Evolutionary conservation across 2,888 invertebrate species (phyloP).

Genomic region (Caenorhabditis macrosperma): DNA sequence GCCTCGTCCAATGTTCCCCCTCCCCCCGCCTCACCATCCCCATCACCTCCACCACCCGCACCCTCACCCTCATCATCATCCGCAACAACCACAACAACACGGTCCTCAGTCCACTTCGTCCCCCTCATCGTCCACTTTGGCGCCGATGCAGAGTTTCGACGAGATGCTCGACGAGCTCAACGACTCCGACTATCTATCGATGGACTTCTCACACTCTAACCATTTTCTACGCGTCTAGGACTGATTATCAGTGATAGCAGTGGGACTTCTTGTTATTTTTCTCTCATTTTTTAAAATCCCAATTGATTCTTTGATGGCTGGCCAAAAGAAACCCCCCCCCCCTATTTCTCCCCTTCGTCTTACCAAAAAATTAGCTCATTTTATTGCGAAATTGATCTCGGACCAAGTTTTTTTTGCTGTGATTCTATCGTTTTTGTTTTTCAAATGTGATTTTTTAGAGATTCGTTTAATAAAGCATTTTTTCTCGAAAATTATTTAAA

Average conservation of each 20-base stretch:
- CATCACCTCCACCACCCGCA: background rate
- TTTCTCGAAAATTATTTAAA: too few species aligned
- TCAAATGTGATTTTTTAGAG: too few species aligned
- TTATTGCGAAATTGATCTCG: too few species aligned
- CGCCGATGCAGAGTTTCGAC: conserved; percentile 17
- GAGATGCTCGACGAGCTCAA: conserved; percentile 20
- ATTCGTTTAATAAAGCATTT: too few species aligned
- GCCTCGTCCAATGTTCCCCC: background rate
- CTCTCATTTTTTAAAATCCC: background rate
- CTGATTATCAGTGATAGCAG: background rate
- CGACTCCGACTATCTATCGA: conserved; percentile 14
- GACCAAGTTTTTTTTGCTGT: too few species aligned
- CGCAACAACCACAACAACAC: background rate
- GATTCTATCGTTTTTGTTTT: too few species aligned
- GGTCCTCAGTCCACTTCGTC: background rate
- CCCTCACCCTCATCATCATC: background rate
- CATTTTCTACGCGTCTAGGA: conserved; percentile 52
- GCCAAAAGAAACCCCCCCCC: too few species aligned
- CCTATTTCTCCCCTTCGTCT: too few species aligned
- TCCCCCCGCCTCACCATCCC: background rate
- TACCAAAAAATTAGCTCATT: too few species aligned
- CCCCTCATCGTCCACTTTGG: conserved; percentile 10
- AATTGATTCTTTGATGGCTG: conserved; percentile 52
- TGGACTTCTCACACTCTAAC: conserved; percentile 41
- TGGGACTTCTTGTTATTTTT: background rate